Base-by-base conservation (phyloP, 2,113 vertebrate genomes). In the Phalacrocorax brasilianus region DNA sequence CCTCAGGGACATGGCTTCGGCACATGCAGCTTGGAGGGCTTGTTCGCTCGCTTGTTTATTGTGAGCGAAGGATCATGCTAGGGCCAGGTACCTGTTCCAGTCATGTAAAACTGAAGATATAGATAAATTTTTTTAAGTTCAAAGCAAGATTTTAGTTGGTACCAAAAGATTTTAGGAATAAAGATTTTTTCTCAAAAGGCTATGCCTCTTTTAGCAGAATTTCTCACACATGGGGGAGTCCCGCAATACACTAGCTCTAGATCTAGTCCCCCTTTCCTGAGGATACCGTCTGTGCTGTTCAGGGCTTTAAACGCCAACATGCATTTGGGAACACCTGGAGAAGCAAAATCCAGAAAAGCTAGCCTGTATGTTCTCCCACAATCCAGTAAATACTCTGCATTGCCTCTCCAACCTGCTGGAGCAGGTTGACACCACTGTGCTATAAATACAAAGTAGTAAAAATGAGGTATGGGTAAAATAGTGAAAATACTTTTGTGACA, bases 281-380 rank as follows among this genome's bases (percentile, higher is more conserved):
- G 28, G 32, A 52, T 21, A 22, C 30, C 0, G 0, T 9, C 58
- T 24, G 50, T n/a, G 35, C 49, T 24, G 27, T 10, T 35, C 15
- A 32, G 14, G 40, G 58, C 21, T 85, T 33, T 49, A 62, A 63
- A 70, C 0, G 0, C 7, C 55, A 86, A 35, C 24, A 35, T 0
- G 0, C 12, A 22, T 67, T 76, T 59, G 40, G 79, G 50, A 77
- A 70, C 2, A 1, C 47, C 22, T 44, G n/a, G 63, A 85, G 67
- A 58, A 70, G 20, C 15, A 53, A 95, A 80, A 66, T 33, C 32
- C 40, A 62, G 49, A 45, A 91, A 38, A 53, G 5, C 12, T 14
- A 30, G 12, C 12, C 45, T 38, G 56, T 33, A 21, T 2, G 0
- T 73, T 35, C 28, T 38, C 47, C 32, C 42, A 19, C 32, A 14